Evolutionary conservation across 2,113 vertebrate species (phyloP).

Genomic region (Alces alces): DNA sequence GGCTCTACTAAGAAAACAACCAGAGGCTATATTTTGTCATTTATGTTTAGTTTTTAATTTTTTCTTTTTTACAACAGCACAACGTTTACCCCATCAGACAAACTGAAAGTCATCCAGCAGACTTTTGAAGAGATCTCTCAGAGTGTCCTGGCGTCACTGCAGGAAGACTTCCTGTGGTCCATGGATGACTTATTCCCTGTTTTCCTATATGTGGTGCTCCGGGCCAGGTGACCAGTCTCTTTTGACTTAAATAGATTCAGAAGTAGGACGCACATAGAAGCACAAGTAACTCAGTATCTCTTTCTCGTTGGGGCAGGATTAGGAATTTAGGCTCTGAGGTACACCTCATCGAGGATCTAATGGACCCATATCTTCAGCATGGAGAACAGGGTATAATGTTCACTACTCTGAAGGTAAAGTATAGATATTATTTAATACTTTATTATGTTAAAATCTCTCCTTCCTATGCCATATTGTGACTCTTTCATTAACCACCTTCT

Average conservation of each 20-base stretch:
- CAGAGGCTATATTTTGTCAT: not conserved
- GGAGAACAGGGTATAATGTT: slow-evolving; percentile 99
- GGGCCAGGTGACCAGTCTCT: slow-evolving; percentile 87
- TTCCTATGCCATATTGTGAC: not conserved
- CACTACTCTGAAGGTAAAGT: slow-evolving; percentile 93
- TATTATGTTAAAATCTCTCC: not conserved
- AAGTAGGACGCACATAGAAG: not conserved
- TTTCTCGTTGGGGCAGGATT: slow-evolving; percentile 82
- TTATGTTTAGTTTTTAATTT: not conserved
- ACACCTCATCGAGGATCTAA: slow-evolving; percentile 96
- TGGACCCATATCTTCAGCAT: slow-evolving; percentile 97
- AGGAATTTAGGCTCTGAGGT: slow-evolving; percentile 98
- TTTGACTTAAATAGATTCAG: not conserved
- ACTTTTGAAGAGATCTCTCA: slow-evolving; percentile 99
- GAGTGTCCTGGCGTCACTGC: slow-evolving; percentile 89
- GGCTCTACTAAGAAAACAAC: not conserved
- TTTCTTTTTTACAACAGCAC: slow-evolving; percentile 83
- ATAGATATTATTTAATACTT: not conserved
- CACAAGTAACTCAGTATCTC: not conserved
- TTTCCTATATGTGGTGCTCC: slow-evolving; percentile 97
- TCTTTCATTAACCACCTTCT: not conserved
- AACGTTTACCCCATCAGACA: slow-evolving; percentile 97
- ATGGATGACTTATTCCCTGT: slow-evolving; percentile 99
- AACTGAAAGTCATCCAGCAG: slow-evolving; percentile 96
- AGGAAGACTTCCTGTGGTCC: slow-evolving; percentile 97